A percentile compares a stretch with the other conserved stretches of the same genome.
phyloP scores from a whole-genome alignment of 2,888 invertebrate species.

The Agrypnus murinus region DNA sequence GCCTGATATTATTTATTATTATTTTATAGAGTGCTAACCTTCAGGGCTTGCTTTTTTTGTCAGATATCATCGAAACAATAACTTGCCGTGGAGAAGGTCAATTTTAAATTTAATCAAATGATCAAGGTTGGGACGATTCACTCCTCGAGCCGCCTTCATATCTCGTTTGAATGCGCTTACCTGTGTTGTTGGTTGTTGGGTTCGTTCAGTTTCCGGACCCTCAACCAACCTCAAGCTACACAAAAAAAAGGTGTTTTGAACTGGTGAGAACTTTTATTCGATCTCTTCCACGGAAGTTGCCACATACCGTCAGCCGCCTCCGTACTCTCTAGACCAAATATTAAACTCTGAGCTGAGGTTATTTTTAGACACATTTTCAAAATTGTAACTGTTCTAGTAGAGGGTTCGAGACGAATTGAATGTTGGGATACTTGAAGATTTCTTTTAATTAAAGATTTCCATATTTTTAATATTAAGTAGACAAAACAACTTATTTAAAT shows the following conservation, averaged over 20 bases:
- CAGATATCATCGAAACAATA: conserved; percentile 47
- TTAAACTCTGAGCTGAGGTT: conserved; percentile 20
- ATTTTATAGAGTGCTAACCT: conserved; percentile 47
- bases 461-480: background rate
- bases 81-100: conserved; percentile 41
- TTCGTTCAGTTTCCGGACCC: conserved; percentile 46
- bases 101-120: conserved; percentile 50
- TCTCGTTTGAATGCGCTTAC: conserved; percentile 53
- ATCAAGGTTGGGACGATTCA: conserved; percentile 55
- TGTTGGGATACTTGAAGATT: too few relatives aligned
- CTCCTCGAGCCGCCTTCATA: conserved; percentile 53
- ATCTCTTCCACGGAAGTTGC: conserved; percentile 46
- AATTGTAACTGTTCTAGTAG: conserved; percentile 19
- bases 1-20: too few relatives aligned
- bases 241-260: conserved; percentile 41
- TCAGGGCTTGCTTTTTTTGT: conserved; percentile 46
- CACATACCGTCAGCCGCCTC: conserved; percentile 39
- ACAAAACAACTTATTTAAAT: conserved; percentile 5
- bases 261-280: conserved; percentile 45
- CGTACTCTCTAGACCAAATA: conserved; percentile 23
- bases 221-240: conserved; percentile 28
- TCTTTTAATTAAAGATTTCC: background rate
- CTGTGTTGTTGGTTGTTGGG: too few relatives aligned
- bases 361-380: conserved; percentile 41
- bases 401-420: too few relatives aligned